Percentiles rank a stretch among this genome's conserved stretches.
These are phyloP conservation scores for Pyralis farinalis DNA, from an alignment of 2,888 invertebrate species.

Conservation along the genomic window DNA sequence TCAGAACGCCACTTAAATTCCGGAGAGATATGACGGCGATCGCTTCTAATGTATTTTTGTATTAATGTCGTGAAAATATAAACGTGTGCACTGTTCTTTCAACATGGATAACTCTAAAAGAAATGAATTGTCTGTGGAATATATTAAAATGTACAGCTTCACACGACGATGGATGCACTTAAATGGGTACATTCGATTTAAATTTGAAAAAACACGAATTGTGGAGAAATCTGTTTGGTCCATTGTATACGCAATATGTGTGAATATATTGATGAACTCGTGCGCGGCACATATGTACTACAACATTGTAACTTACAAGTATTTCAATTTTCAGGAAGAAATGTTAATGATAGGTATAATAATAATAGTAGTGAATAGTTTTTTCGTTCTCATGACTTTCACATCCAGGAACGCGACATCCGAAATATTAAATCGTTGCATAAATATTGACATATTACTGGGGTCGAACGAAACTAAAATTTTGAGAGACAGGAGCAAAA, in stretches of 20 bases:
- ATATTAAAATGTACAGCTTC: neutral
- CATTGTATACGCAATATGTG: neutral
- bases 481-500: neutral
- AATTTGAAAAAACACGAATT: neutral
- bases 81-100: too few relatives aligned
- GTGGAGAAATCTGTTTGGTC: neutral
- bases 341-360: neutral
- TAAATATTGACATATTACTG: neutral
- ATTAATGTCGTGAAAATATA: too few relatives aligned
- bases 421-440: neutral
- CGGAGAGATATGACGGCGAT: too few relatives aligned
- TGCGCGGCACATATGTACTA: neutral
- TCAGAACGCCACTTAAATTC: too few relatives aligned
- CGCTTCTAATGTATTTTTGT: too few relatives aligned
- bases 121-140: neutral
- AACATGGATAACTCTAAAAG: neutral
- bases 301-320: neutral
- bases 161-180: neutral
- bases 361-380: neutral
- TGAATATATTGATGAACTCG: neutral
- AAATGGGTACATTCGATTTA: neutral
- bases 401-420: neutral
- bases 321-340: neutral
- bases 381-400: neutral
- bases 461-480: conserved; percentile 2